These are phyloP conservation scores for Halotydeus destructor DNA, from an alignment of 1,140 invertebrate genomes.

Conservation along the genomic window DNA sequence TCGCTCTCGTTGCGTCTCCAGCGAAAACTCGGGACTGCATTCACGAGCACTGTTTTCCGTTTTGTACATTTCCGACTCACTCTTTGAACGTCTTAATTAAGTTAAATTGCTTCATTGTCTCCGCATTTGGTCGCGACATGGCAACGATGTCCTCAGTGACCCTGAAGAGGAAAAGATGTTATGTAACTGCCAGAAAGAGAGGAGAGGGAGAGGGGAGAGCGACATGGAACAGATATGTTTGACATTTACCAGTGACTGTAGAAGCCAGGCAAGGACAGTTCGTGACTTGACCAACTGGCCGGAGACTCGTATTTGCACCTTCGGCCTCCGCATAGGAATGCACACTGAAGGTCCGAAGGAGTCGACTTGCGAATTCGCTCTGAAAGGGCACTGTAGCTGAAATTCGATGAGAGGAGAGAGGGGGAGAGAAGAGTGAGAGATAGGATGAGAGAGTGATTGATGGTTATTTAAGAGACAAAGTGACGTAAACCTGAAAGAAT, in stretches of 20 bases:
- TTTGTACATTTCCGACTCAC: no score
- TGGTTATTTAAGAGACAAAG: no score
- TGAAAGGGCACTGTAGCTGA: slow-evolving; percentile 32
- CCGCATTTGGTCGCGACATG: slow-evolving; percentile 59
- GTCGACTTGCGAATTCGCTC: slow-evolving; percentile 34
- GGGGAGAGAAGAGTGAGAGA: no score
- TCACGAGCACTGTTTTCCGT: no score
- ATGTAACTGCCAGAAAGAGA: not conserved
- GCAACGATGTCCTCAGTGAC: slow-evolving; percentile 40
- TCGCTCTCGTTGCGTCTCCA: no score
- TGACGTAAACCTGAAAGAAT: no score
- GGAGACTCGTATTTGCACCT: slow-evolving; percentile 57
- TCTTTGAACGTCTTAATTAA: slow-evolving; percentile 54
- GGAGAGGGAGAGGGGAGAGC: not conserved
- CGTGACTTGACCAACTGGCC: slow-evolving; percentile 36
- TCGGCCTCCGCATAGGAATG: slow-evolving; percentile 55
- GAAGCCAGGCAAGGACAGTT: slow-evolving; percentile 49
- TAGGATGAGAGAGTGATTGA: no score
- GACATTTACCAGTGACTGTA: slow-evolving; percentile 55
- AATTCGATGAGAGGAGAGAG: no score
- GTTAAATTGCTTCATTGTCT: slow-evolving; percentile 44
- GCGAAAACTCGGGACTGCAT: no score
- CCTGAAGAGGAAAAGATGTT: slow-evolving; percentile 5
- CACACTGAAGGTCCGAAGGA: slow-evolving; percentile 44
- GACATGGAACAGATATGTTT: not conserved